Evolutionary conservation across 2,888 invertebrate species (phyloP), one percentile per base, ranked within the genome.

Genomic region (Synergus laeviventris): DNA sequence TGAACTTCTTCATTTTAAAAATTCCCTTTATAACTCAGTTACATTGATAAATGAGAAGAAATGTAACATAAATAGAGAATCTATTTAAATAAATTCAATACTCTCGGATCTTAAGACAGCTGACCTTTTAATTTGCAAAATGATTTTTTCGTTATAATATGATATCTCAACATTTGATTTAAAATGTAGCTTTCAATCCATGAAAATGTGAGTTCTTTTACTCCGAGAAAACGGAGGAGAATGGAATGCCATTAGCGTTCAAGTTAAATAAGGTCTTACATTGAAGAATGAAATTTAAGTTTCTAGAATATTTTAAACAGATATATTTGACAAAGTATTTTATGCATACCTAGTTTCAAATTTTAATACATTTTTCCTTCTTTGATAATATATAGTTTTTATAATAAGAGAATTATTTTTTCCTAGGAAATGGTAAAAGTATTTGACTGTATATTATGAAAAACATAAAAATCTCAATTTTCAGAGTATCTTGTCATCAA

Each of bases 401-500:
- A 31, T 31, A 31, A 31, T 5, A 21, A 59, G 21, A 59, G 24
- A 8, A 54, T 11, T 18, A 8, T 18, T n/a, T 18, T 54, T 2
- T 54, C 9, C 1, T 5, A 42, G 42, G 4, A 64, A 64, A 64
- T 14, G 1, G 16, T 21, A 2, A 49, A 70, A 49, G 1, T 18
- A 9, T 54, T 18, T 54, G 1, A 3, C n/a, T 54, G 18, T 1
- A 18, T 18, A 18, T 54, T 54, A 9, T 54, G 11, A 18, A 1
- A 54, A 18, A 18, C 11, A 54, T 54, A 18, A 18, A 54, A 54
- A 54, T 18, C 59, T 59, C 12, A 36, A 70, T 49, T 70, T 49
- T 31, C 24, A 49, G 70, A 49, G 31, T 49, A 49, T 45, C 36
- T 45, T 54, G n/a, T 70, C 70, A 31, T 36, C 49, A 70, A 70